A percentile compares a stretch with the other conserved stretches of the same genome.
These are phyloP conservation scores for Chloebia gouldiae DNA, from an alignment of 2,113 vertebrate species.

Conservation along the genomic window DNA sequence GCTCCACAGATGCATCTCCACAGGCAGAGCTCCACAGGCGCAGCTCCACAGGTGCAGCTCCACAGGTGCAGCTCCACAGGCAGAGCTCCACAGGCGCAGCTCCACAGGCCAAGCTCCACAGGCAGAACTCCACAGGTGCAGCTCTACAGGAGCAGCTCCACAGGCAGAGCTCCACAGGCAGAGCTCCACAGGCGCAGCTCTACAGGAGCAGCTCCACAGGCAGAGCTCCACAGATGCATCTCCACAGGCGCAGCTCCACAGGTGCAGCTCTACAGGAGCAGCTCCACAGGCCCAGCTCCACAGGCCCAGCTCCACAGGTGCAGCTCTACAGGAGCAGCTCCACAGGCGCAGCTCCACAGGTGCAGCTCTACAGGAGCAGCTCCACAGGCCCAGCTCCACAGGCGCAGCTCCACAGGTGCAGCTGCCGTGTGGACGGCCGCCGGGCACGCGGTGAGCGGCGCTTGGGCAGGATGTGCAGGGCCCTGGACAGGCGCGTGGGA, in stretches of 20 bases:
- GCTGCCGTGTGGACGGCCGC: rapidly evolving
- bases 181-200: not conserved
- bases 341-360: no score
- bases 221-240: not conserved
- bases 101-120: not conserved
- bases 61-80: no score
- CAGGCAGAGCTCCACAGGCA: not conserved
- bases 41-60: not conserved
- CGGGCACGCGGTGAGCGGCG: rapidly evolving
- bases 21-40: not conserved
- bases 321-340: not conserved
- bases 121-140: no score
- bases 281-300: not conserved
- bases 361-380: not conserved
- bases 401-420: not conserved
- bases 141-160: not conserved
- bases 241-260: not conserved
- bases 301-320: not conserved
- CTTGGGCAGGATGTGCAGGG: not conserved
- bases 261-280: not conserved
- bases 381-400: not conserved
- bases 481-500: rapidly evolving
- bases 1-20: no score
- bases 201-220: not conserved
- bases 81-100: not conserved